These are phyloP conservation scores for Hydra vulgaris DNA, from an alignment of 30 jellyfish, hydroid and myxozoan species.

Conservation along the genomic window DNA sequence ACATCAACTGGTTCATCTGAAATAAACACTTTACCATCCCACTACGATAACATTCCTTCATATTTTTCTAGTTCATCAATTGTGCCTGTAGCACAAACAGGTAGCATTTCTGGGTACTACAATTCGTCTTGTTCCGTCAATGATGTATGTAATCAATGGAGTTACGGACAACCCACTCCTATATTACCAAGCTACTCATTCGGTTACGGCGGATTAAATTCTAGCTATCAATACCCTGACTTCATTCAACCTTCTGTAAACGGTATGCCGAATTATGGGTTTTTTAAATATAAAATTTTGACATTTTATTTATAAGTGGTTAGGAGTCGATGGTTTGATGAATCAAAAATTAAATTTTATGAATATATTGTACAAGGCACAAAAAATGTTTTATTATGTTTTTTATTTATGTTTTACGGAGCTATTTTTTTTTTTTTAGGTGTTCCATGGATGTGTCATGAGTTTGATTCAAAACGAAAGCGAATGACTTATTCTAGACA, in stretches of 20 bases:
- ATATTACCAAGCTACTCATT: background rate
- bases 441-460: slow-evolving; percentile 95
- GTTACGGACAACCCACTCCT: background rate
- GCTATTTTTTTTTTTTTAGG: slow-evolving; percentile 15
- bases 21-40: background rate
- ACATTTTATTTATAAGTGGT: too few relatives aligned
- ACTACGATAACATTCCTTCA: background rate
- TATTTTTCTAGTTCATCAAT: background rate
- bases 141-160: background rate
- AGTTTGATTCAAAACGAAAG: slow-evolving; percentile 89
- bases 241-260: background rate
- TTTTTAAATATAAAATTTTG: too few relatives aligned
- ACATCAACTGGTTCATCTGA: background rate
- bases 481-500: slow-evolving; percentile 97
- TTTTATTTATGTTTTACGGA: background rate
- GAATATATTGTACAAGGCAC: too few relatives aligned
- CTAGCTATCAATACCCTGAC: background rate
- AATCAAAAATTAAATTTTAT: too few relatives aligned
- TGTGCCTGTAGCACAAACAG: background rate
- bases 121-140: background rate
- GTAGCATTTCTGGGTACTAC: background rate
- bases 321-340: too few relatives aligned
- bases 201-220: background rate
- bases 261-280: background rate
- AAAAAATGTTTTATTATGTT: too few relatives aligned